A percentile compares a stretch with the other conserved stretches of the same genome.
Evolutionary conservation across 1,140 invertebrate genomes (phyloP).

Genomic region (Drosophila pallidifrons): DNA sequence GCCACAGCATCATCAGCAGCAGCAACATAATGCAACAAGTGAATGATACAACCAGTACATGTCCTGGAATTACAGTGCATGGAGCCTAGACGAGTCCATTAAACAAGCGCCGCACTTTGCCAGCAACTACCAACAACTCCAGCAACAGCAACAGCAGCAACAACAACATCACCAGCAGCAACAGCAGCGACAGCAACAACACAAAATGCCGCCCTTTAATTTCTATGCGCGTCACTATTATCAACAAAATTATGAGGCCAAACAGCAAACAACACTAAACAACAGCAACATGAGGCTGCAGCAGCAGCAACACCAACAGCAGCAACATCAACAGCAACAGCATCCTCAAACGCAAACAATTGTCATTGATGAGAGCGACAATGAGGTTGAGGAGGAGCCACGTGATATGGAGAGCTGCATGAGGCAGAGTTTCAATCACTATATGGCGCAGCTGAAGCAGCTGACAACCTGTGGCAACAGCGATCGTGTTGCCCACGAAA

Average conservation of each 20-base stretch:
- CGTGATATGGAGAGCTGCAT: conserved; percentile 39
- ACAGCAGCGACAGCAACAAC: conserved; percentile 49
- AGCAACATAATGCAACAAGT: conserved; percentile 79
- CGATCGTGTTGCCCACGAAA: conserved; percentile 40
- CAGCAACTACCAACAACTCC: conserved; percentile 48
- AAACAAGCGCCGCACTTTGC: conserved; percentile 63
- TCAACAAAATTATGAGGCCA: conserved; percentile 39
- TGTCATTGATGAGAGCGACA: conserved; percentile 75
- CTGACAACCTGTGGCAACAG: conserved; percentile 42
- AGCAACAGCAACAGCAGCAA: conserved; percentile 40
- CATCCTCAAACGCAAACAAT: conserved; percentile 66
- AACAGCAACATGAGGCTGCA: conserved; percentile 61
- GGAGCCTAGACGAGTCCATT: conserved; percentile 72
- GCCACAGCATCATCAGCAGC: conserved; percentile 75
- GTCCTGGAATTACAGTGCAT: conserved; percentile 77
- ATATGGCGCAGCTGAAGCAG: conserved; percentile 72
- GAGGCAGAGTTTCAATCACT: conserved; percentile 66
- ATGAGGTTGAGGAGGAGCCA: conserved; percentile 53
- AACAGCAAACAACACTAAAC: conserved; percentile 51
- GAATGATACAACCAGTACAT: conserved; percentile 84
- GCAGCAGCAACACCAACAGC: conserved; percentile 35
- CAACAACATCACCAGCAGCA: conserved; percentile 53
- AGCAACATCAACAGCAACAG: conserved; percentile 27
- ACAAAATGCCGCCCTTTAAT: conserved; percentile 42
- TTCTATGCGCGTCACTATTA: conserved; percentile 52